Evolutionary conservation across 2,797 vertebrate species (phyloP), one percentile per base, ranked within the genome.

Genomic region (Macropodus opercularis): DNA sequence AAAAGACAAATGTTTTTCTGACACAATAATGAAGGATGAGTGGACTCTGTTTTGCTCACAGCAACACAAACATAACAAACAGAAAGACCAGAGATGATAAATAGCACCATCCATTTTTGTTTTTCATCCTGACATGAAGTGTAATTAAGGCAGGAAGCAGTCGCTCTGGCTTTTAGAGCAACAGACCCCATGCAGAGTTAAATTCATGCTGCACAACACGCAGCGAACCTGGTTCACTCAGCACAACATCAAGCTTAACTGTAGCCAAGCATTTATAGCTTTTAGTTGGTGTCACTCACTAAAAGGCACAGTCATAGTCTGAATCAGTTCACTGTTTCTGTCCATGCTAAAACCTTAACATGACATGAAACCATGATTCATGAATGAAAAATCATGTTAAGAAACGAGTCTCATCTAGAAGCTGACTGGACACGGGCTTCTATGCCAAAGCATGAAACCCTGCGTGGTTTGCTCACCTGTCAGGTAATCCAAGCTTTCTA

Each of bases 401-500:
- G 27, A 10, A 27, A 35, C 34, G 6, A 35, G 7, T 17, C 14
- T 34, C 32, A 5, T 34, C 27, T 29, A 10, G 27, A 8, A 29
- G 27, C 8, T 26, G 26, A 26, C 27, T 29, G 27, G 8, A 29
- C 27, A 29, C 8, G 12, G 29, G 29, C 10, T 27, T 53, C 19
- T 23, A n/a, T 31, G 17, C n/a, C 8, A 54, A 36, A 59, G 7
- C 22, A 12, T 36, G 5, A 39, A 27, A 47, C 17, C 15, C 9
- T 9, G 3, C 34, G 12, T 35, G 10, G 10, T 63, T 23, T 29
- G 39, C 5, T 85, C 86, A 98, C 98, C 96, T 93, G 98, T 99
- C 75, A 99, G 96, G 80, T 99, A 99, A 93, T 99, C 98, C 90
- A 99, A 92, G 79, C 91, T 95, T 90, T 99, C 97, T 52, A 99